Evolutionary conservation across 1,140 invertebrate genomes (phyloP), one percentile per base, ranked within the genome.

Genomic region (Cydia strobilella): DNA sequence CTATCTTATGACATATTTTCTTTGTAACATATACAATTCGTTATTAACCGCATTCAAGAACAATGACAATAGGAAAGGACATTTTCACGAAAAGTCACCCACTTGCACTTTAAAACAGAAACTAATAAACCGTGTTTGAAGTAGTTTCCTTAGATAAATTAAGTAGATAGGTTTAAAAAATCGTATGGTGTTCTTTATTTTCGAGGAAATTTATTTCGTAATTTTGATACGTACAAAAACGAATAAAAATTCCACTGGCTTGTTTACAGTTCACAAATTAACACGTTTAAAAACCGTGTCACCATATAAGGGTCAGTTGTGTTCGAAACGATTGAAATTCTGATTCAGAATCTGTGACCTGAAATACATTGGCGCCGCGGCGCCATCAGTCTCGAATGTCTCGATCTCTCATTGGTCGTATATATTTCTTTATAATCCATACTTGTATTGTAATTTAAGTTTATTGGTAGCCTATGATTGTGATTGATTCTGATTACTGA

Each of bases 291-390:
- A 35, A 69, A n/a, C 65, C 9, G 65, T 69, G 65, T 35, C 65
- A 42, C 65, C 65, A 69, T 69, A 69, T 39, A 69, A 65, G 65
- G 65, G 65, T 73, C 72, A 54, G 72, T 48, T 42, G 42, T 48
- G 72, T 18, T 42, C 42, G 45, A 72, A 79, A 84, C 79, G 80
- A 77, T 82, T 80, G 79, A 85, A 82, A 83, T 87, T 80, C 82
- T 87, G 84, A 83, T 84, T 88, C 84, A 84, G 80, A 87, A 85
- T 82, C 31, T 83, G 84, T 84, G 80, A 80, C 77, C 82, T 82
- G 79, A 82, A 84, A 82, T 80, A 81, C 75, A 76, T 82, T 82
- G 84, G 74, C 82, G 62, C 74, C 71, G 69, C 76, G 85, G 86
- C 86, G 86, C 87, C 86, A 78, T 79, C 74, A 42, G 35, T 66